phyloP scores from a whole-genome alignment of 1,140 invertebrate genomes.

The Stegodyphus mimosarum region DNA sequence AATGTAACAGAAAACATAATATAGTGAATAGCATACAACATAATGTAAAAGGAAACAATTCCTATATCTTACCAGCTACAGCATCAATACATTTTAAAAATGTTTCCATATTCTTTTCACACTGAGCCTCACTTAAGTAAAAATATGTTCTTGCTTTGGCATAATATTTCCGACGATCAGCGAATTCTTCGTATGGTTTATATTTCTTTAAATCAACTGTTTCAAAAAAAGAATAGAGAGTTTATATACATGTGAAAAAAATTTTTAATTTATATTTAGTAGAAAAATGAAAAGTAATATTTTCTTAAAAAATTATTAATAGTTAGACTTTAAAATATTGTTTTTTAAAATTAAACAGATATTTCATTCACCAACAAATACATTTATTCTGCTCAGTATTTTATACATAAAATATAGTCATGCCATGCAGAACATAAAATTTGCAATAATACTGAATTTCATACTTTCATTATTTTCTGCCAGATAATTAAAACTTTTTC shows the following conservation, averaged over 20 bases:
- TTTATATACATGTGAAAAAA: neutral
- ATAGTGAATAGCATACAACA: neutral
- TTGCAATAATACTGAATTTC: no score
- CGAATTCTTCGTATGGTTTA: conserved; percentile 92
- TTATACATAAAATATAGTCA: no score
- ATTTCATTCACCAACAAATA: no score
- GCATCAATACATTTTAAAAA: conserved; percentile 96
- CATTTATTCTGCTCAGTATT: no score
- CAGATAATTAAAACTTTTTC: no score
- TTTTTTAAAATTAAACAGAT: no score
- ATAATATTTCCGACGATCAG: conserved; percentile 92
- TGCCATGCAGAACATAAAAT: no score
- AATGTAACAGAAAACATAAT: no score
- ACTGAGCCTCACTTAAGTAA: conserved; percentile 97
- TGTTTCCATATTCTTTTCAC: conserved; percentile 96
- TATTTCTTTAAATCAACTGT: conserved; percentile 78
- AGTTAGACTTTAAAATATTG: no score
- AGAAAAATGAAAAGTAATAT: no score
- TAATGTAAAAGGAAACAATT: neutral
- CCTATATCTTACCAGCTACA: conserved; percentile 80
- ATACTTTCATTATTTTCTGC: no score
- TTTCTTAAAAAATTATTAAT: no score
- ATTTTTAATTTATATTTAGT: neutral
- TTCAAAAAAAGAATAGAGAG: neutral
- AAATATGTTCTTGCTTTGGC: conserved; percentile 96